Conservation (phyloP, 2,113 vertebrate species). For the pig (Sus scrofa) region T2T-Sscrofa CM000826.6:127233501-127234000, state of each 20-base stretch:
- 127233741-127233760: slow-evolving; percentile 66
- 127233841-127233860: not conserved
- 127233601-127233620: slow-evolving; percentile 90
- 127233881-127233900: slow-evolving; percentile 14
- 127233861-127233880: slow-evolving; percentile 37
- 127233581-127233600: slow-evolving; percentile 91
- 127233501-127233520: slow-evolving; percentile 86
- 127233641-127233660: slow-evolving; percentile 89
- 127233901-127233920: not conserved
- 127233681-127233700: slow-evolving; percentile 77
- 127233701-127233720: slow-evolving; percentile 75
- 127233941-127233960: slow-evolving; percentile 58
- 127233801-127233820: not conserved
- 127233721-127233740: slow-evolving; percentile 69
- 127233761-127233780: not conserved
- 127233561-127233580: slow-evolving; percentile 90
- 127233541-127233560: slow-evolving; percentile 88
- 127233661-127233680: slow-evolving; percentile 82
- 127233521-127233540: slow-evolving; percentile 88
- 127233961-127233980: slow-evolving; percentile 73
- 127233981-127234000: slow-evolving; percentile 59
- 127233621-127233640: slow-evolving; percentile 86
- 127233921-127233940: slow-evolving; percentile 41
- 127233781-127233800: not conserved
- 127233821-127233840: not conserved